These are phyloP conservation scores for Athetis lepigone DNA, from an alignment of 2,888 invertebrate species.

Conservation along the genomic window DNA sequence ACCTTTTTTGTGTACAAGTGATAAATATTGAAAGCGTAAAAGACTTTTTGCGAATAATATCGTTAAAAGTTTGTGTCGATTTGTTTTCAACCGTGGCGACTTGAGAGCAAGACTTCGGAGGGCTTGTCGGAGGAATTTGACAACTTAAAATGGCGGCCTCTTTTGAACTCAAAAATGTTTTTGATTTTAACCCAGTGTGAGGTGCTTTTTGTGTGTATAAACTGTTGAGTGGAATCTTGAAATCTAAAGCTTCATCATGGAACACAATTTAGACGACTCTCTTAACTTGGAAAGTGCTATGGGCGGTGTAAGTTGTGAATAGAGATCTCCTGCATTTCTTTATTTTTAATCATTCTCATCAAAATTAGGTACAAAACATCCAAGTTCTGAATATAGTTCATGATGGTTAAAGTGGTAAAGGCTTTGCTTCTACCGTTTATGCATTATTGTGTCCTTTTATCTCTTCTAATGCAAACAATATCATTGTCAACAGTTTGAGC, in stretches of 20 bases:
- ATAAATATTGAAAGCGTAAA: slow-evolving; percentile 38
- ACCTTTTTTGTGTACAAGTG: slow-evolving; percentile 40
- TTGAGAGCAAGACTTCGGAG: slow-evolving; percentile 70
- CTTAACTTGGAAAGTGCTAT: slow-evolving; percentile 83
- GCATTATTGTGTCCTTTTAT: background rate
- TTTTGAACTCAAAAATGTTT: slow-evolving; percentile 84
- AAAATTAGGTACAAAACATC: background rate
- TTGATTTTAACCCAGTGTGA: slow-evolving; percentile 62
- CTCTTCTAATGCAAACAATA: background rate
- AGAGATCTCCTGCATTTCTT: slow-evolving; percentile 32
- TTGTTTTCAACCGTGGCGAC: slow-evolving; percentile 89
- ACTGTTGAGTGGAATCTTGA: slow-evolving; percentile 11
- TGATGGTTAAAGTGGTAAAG: background rate
- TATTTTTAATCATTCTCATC: slow-evolving; percentile 13
- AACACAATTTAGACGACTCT: slow-evolving; percentile 84
- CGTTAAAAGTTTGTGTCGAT: slow-evolving; percentile 66
- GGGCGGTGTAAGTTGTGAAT: slow-evolving; percentile 79
- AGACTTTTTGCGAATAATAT: slow-evolving; percentile 53
- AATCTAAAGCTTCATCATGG: slow-evolving; percentile 72
- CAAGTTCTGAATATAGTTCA: background rate
- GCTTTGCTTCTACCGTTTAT: background rate
- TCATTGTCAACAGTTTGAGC: background rate
- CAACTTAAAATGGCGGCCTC: slow-evolving; percentile 90
- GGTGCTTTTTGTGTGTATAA: slow-evolving; percentile 23
- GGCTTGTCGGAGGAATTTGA: slow-evolving; percentile 78